Evolutionary conservation across 1,140 invertebrate genomes (phyloP).

Genomic region (Protaetia brevitarsis): DNA sequence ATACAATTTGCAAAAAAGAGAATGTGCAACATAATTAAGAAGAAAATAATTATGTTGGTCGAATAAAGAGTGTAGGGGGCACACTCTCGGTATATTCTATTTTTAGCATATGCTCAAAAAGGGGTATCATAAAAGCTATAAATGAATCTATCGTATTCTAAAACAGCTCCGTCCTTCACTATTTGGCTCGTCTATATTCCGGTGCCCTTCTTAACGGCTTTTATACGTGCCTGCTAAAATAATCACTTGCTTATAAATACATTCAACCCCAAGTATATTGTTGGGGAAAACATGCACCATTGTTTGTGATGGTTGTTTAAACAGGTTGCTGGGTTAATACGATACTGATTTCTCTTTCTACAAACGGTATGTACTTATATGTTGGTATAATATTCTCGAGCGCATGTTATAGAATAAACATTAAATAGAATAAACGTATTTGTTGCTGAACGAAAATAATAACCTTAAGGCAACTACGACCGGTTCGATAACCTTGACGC

Average conservation of each 20-base stretch:
- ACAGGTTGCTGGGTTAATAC: neutral
- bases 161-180: too few species aligned
- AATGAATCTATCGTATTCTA: too few species aligned
- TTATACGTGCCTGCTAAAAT: neutral
- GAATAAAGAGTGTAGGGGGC: too few species aligned
- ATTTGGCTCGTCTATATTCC: too few species aligned
- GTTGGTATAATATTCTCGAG: neutral
- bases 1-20: too few species aligned
- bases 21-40: too few species aligned
- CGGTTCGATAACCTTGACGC: slow-evolving; percentile 12
- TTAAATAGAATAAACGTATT: slow-evolving; percentile 11
- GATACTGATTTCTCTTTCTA: slow-evolving; percentile 8
- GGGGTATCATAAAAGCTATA: too few species aligned
- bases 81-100: too few species aligned
- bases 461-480: neutral
- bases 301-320: slow-evolving; percentile 6
- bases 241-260: neutral
- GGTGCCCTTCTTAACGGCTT: too few species aligned
- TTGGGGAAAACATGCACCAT: neutral
- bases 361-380: neutral
- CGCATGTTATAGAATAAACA: slow-evolving; percentile 16
- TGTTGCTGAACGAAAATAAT: slow-evolving; percentile 10
- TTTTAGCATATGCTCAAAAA: too few species aligned
- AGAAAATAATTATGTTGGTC: too few species aligned
- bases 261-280: neutral